These are phyloP conservation scores for Neomonachus schauinslandi DNA, from an alignment of 2,113 vertebrate species.

Conservation along the genomic window DNA sequence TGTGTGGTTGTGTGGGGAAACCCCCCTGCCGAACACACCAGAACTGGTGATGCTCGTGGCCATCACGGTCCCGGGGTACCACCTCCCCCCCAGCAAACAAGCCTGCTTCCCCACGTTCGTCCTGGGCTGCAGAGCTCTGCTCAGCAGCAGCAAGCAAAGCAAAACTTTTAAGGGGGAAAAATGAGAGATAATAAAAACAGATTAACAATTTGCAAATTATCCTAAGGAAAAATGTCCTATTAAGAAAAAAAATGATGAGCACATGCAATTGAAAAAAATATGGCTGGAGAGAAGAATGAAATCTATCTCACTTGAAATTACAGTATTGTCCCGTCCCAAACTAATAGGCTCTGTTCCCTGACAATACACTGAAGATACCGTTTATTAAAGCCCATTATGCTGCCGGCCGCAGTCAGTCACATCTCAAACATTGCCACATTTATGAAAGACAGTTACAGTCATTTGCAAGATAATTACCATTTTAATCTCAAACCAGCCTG, in stretches of 20 bases:
- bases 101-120: rapidly evolving
- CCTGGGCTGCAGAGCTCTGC: background rate
- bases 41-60: rapidly evolving
- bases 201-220: constrained; percentile 46
- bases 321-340: background rate
- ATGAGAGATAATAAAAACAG: background rate
- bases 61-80: rapidly evolving
- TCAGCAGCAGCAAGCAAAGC: background rate
- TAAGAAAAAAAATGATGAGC: background rate
- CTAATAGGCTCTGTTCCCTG: background rate
- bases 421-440: background rate
- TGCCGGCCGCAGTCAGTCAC: background rate
- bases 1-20: background rate
- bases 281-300: background rate
- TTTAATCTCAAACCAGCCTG: background rate
- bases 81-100: rapidly evolving
- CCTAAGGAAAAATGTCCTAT: constrained; percentile 34
- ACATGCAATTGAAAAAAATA: background rate
- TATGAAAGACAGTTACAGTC: constrained; percentile 71
- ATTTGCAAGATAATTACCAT: constrained; percentile 66
- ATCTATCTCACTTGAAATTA: background rate
- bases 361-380: background rate
- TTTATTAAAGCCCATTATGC: constrained; percentile 57
- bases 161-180: background rate
- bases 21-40: rapidly evolving